Percentiles rank a stretch among this genome's conserved stretches.
phyloP scores from a whole-genome alignment of 2,888 invertebrate genomes.

The Clunio marinus region DNA sequence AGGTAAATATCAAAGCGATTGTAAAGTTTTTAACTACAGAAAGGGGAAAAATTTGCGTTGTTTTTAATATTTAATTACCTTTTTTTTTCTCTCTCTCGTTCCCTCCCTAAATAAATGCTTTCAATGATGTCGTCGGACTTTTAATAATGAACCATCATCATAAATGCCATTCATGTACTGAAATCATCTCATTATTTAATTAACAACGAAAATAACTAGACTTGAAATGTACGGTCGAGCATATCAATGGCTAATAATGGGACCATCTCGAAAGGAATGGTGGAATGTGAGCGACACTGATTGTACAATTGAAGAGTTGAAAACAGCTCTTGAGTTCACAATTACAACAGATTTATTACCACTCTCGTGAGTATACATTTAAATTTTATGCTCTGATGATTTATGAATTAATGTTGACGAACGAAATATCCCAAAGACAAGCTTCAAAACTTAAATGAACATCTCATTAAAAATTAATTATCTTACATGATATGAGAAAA shows the following conservation, averaged over 20 bases:
- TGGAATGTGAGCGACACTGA: conserved; percentile 64
- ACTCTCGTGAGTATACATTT: conserved; percentile 56
- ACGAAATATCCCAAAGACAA: no score
- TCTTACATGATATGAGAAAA: no score
- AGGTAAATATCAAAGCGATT: conserved; percentile 51
- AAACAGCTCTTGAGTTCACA: conserved; percentile 77
- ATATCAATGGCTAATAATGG: conserved; percentile 93
- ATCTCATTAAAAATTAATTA: no score
- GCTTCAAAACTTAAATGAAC: not conserved
- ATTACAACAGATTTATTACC: conserved; percentile 85
- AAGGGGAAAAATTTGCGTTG: not conserved
- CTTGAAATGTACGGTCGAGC: conserved; percentile 84
- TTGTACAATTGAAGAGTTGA: conserved; percentile 69
- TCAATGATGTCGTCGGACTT: no score
- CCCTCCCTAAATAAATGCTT: no score
- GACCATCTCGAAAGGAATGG: conserved; percentile 73
- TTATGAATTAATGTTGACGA: no score
- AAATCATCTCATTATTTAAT: not conserved
- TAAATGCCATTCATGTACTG: not conserved
- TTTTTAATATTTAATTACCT: conserved; percentile 12
- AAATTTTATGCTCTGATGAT: no score
- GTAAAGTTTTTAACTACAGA: not conserved
- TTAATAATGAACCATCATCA: not conserved
- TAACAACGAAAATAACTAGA: no score
- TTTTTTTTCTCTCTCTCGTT: not conserved